A percentile compares a stretch with the other conserved stretches of the same genome.
Conservation (phyloP, 1,140 invertebrate genomes). For the Hyles euphorbiae region DNA sequence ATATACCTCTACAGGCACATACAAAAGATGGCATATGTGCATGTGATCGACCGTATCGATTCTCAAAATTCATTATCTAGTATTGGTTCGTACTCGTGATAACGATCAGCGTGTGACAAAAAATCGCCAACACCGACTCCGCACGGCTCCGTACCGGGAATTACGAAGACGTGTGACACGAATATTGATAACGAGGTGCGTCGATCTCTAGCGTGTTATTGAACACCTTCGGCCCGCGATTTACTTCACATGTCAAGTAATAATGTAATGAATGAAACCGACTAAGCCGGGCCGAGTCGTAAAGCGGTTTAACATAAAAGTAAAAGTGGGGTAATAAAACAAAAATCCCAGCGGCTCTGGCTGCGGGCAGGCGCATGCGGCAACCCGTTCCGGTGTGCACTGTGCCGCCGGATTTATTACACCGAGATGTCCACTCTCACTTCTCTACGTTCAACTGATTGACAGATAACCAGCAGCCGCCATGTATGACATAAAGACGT, state of each 20-base stretch:
- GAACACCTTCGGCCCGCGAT: no score
- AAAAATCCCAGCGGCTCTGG: constrained; percentile 32
- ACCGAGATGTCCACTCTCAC: constrained; percentile 22
- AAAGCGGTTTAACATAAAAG: constrained; percentile 33
- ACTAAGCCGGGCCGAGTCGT: constrained; percentile 3
- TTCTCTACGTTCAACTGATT: constrained; percentile 10
- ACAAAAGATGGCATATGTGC: not conserved
- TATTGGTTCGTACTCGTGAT: constrained; percentile 9
- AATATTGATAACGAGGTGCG: constrained; percentile 24
- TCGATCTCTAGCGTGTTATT: not conserved
- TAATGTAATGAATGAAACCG: no score
- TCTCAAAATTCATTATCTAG: constrained; percentile 22
- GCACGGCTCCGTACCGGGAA: constrained; percentile 19
- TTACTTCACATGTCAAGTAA: no score
- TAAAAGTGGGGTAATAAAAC: constrained; percentile 59
- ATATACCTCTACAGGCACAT: not conserved
- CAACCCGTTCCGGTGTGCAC: constrained; percentile 35
- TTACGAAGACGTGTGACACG: constrained; percentile 20
- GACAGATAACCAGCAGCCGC: not conserved
- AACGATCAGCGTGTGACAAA: constrained; percentile 22
- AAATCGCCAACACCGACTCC: constrained; percentile 22
- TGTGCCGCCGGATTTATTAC: constrained; percentile 36
- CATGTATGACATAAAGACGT: no score
- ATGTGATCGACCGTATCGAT: constrained; percentile 11
- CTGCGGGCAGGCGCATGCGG: constrained; percentile 7